Conservation (phyloP, 2,797 vertebrate species). For the Sebastes trivittatus region DNA sequence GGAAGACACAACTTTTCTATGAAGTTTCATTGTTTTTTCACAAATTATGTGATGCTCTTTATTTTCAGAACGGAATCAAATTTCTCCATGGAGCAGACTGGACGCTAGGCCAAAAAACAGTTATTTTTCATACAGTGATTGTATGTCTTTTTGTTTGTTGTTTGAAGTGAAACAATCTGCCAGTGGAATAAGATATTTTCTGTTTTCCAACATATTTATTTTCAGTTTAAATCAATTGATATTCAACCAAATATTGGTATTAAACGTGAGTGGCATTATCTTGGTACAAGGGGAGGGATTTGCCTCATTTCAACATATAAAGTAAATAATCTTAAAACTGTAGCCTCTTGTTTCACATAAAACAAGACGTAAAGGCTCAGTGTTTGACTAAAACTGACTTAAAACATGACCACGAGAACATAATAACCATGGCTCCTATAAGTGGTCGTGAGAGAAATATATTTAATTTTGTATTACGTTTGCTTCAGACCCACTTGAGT, state of each 20-base stretch:
- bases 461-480: neutral
- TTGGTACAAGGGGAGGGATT: neutral
- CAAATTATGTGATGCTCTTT: neutral
- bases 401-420: neutral
- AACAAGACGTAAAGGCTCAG: neutral
- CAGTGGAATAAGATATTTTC: neutral
- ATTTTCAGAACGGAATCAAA: conserved; percentile 68
- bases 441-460: neutral
- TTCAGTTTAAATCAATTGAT: neutral
- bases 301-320: neutral
- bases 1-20: neutral
- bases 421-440: neutral
- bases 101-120: neutral
- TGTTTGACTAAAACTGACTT: neutral
- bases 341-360: neutral
- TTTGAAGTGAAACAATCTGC: neutral
- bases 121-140: neutral
- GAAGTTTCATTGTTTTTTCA: neutral
- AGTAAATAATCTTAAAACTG: neutral
- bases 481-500: neutral
- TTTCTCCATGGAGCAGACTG: conserved; percentile 70
- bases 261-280: neutral
- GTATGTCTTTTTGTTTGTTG: neutral
- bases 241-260: neutral
- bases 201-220: neutral